Percentiles rank a stretch among this genome's conserved stretches.
phyloP scores from a whole-genome alignment of 2,888 invertebrate species.

The Cryptus armator region DNA sequence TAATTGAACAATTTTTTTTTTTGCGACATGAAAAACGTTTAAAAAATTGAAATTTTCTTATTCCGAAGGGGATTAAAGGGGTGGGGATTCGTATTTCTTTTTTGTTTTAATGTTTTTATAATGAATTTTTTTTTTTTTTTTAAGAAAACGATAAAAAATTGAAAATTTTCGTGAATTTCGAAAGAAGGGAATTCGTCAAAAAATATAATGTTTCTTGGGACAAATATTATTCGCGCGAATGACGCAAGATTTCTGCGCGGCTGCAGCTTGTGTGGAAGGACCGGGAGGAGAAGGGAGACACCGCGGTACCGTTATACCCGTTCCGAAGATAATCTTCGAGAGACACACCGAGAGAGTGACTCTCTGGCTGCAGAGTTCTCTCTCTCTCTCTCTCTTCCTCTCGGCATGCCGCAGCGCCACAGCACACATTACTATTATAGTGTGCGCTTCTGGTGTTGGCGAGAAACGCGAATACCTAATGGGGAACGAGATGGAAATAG shows the following conservation, averaged over 20 bases:
- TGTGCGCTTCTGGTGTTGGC: conserved; percentile 48
- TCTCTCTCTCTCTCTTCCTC: conserved; percentile 2
- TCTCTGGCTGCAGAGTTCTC: neutral
- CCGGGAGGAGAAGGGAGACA: conserved; percentile 8
- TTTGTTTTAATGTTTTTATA: neutral
- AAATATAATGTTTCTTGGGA: neutral
- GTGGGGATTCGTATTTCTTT: no score
- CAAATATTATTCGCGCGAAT: conserved; percentile 12
- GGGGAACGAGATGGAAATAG: conserved; percentile 16
- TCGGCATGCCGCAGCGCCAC: conserved; percentile 34
- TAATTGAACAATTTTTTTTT: no score
- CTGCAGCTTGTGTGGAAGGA: conserved; percentile 34
- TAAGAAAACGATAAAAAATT: no score
- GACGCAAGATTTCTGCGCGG: neutral
- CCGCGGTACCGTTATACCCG: conserved; percentile 65
- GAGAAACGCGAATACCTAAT: conserved; percentile 42
- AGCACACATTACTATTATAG: conserved; percentile 36
- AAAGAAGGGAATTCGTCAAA: neutral
- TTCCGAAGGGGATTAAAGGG: no score
- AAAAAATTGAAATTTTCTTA: no score
- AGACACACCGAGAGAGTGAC: conserved; percentile 49
- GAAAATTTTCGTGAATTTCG: neutral
- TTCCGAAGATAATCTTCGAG: conserved; percentile 67
- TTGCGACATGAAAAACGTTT: no score
- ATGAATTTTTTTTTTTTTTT: no score